phyloP scores from a whole-genome alignment of 1,140 invertebrate species.

The Wasmannia auropunctata region DNA sequence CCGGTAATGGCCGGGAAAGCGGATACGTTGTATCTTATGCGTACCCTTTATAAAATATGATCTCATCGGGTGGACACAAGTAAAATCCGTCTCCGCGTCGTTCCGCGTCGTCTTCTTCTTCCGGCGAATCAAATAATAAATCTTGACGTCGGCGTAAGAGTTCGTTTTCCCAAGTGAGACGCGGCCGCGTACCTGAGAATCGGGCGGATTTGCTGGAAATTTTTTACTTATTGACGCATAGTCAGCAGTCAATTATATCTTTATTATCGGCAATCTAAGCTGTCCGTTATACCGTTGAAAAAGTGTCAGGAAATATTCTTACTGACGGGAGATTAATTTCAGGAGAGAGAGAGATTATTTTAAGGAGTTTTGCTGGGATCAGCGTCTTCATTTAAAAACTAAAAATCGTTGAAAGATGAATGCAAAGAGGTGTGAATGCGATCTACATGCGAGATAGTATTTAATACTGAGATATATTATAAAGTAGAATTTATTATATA shows the following conservation, averaged over 20 bases:
- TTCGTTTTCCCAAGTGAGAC: not conserved
- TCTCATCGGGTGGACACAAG: not conserved
- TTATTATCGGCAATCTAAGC: not conserved
- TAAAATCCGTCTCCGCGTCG: not conserved
- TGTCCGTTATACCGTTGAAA: not conserved
- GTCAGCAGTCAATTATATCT: conserved; percentile 28
- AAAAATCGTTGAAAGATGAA: not conserved
- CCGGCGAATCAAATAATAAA: conserved; percentile 43
- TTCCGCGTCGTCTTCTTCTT: not conserved
- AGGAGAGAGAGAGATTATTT: not conserved
- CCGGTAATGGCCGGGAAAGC: conserved; percentile 11
- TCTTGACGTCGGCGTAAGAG: conserved; percentile 4
- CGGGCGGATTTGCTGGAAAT: not conserved
- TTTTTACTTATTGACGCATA: conserved; percentile 19
- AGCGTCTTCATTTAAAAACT: not conserved
- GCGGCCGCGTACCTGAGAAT: not conserved
- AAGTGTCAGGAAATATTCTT: not conserved
- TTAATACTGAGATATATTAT: not conserved
- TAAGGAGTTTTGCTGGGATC: not conserved
- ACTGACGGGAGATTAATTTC: not conserved
- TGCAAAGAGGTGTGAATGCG: not conserved
- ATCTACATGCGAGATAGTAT: not conserved
- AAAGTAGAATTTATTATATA: not conserved
- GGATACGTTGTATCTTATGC: conserved; percentile 3
- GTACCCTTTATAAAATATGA: conserved; percentile 59